Base-by-base conservation (phyloP, 2,888 invertebrate species). In the Lutraria lutraria region DNA sequence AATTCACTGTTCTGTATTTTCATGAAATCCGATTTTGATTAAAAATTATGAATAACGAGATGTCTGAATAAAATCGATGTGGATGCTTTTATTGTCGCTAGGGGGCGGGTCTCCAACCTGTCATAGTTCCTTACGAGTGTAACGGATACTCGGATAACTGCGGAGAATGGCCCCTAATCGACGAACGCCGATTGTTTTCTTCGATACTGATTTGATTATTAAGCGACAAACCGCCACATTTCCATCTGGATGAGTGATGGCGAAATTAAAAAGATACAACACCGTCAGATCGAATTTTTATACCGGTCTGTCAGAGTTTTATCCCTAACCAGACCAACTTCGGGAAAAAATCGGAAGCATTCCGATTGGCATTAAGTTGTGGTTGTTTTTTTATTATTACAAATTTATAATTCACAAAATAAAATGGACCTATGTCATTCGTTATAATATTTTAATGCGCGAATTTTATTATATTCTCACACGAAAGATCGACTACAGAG, bases 171-270 rank as follows among this genome's bases (percentile, higher is more conserved):
- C 82, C 87, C 87, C 87, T 87, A 83, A 87, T 83, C 87, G 83
- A 34, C 87, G 52, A 76, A 56, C 87, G 76, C 34, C 72, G 72
- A 88, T 84, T 86, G 82, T 89, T 85, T 60, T 82, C 79, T 53
- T n/a, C 54, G 56, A 80, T 68, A 43, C 54, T 90, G 88, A 90
- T 88, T 85, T 86, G 76, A 88, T 90, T 90, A 88, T 81, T 63
- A 68, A 80, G 56, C 68, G 90, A 43, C 83, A 86, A 86, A 86
- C 87, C 86, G 81, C 83, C 86, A 82, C 84, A 63, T 63, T 31
- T 83, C 83, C 91, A 88, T 89, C 89, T 89, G 91, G 90, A 83
- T 63, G 82, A 79, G 63, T 81, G 88, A 81, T 85, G 81, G 60
- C n/a, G 72, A 84, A 85, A 83, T 63, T 60, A 86, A 86, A 83